Base-by-base conservation (phyloP, 2,888 invertebrate species). In the Carterocephalus palaemon region DNA sequence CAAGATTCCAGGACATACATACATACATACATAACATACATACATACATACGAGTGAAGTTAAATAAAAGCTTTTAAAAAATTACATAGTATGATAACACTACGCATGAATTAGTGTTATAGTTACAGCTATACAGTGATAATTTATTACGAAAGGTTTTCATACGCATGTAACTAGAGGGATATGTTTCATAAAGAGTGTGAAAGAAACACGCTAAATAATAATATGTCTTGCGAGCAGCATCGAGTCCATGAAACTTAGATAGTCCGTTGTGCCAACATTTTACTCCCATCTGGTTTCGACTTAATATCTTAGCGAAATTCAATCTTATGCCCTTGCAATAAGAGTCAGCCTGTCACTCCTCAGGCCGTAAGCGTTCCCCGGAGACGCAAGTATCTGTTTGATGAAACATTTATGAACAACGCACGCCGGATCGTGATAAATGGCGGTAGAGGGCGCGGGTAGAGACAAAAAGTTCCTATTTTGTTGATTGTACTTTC, bases 371-470 rank as follows among this genome's bases (percentile, higher is more conserved):
- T 49, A 42, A 49, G 49, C 29, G 46, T 10, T 49, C 49, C 46
- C 49, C 0, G 22, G 46, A 39, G 46, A 46, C 23, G 28, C 9
- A 37, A 31, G 46, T 43, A 48, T 42, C 43, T 46, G 26, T 43
- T 40, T 46, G 46, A 52, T 48, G 48, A 54, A 49, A 51, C 51
- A 54, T 54, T 48, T 51, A 49, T 51, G 48, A 47, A 47, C 17
- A 34, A 43, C 32, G 37, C 46, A 32, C 33, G 23, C 36, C 29
- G 36, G 38, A 26, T 15, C 38, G 48, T 53, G 51, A 53, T 49
- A 53, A 51, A 53, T 49, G 51, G 40, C 16, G 28, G 42, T 7
- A n/a, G 12, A 17, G 20, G 34, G 43, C 5, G 10, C 19, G 26
- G 43, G 36, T 29, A 4, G 32, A 22, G 36, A 43, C 43, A 43